Percentiles rank a stretch among this genome's conserved stretches.
Conservation (phyloP, 2,888 invertebrate species). For the Heliconius ismenius region DNA sequence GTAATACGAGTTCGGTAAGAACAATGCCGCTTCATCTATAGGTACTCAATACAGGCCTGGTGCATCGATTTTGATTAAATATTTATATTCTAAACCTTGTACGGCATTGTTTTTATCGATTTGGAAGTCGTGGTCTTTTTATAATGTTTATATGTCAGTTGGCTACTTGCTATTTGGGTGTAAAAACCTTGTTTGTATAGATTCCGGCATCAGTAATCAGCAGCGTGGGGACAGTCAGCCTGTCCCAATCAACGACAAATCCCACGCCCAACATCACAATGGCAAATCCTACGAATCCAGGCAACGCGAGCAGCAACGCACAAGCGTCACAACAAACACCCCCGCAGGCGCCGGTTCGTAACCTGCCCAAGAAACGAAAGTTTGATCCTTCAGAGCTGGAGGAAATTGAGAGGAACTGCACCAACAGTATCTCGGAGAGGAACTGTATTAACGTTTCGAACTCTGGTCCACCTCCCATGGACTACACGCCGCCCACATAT, state of each 20-base stretch:
- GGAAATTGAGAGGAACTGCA: constrained; percentile 82
- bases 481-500: constrained; percentile 61
- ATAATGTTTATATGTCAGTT: neutral
- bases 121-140: constrained; percentile 18
- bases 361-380: constrained; percentile 96
- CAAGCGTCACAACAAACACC: constrained; percentile 69
- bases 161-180: neutral
- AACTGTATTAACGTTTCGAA: constrained; percentile 51
- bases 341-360: constrained; percentile 84
- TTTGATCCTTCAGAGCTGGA: constrained; percentile 90
- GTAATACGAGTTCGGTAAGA: neutral
- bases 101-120: constrained; percentile 37
- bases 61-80: constrained; percentile 39
- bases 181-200: constrained; percentile 51
- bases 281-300: constrained; percentile 77
- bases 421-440: constrained; percentile 62
- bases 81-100: constrained; percentile 36
- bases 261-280: constrained; percentile 69
- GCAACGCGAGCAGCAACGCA: constrained; percentile 62
- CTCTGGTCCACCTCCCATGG: constrained; percentile 56
- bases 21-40: constrained; percentile 20
- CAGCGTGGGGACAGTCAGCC: constrained; percentile 81
- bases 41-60: constrained; percentile 4
- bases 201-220: constrained; percentile 83
- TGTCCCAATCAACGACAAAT: constrained; percentile 71